A percentile compares a stretch with the other conserved stretches of the same genome.
Evolutionary conservation across 1,140 invertebrate genomes (phyloP).

Genomic region (Vanessa atalanta): DNA sequence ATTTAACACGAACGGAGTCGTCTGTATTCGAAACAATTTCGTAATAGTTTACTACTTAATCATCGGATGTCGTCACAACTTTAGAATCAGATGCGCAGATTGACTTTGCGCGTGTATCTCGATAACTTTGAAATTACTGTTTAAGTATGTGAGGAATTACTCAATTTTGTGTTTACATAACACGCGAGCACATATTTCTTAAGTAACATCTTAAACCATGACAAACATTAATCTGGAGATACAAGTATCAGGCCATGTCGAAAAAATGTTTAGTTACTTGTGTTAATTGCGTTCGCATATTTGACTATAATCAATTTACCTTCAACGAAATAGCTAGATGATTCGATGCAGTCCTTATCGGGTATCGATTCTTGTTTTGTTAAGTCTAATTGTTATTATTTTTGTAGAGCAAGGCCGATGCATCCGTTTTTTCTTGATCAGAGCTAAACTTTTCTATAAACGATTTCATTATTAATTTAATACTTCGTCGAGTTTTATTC

Average conservation of each 20-base stretch:
- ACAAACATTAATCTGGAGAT: not conserved
- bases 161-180: not conserved
- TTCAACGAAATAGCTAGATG: not conserved
- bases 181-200: not conserved
- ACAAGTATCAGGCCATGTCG: too few relatives aligned
- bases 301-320: not conserved
- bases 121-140: slow-evolving; percentile 4
- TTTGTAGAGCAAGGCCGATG: slow-evolving; percentile 69
- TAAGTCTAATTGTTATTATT: slow-evolving; percentile 66
- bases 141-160: not conserved
- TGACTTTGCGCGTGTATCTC: slow-evolving; percentile 13
- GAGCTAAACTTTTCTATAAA: not conserved
- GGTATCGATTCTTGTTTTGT: slow-evolving; percentile 29
- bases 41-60: slow-evolving; percentile 26
- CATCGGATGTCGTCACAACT: slow-evolving; percentile 23
- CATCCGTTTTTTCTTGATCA: slow-evolving; percentile 41
- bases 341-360: slow-evolving; percentile 3
- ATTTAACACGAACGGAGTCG: slow-evolving; percentile 9
- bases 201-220: not conserved
- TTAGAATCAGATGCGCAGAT: slow-evolving; percentile 18
- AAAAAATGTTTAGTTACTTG: not conserved
- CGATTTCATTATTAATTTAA: not conserved
- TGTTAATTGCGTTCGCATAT: not conserved
- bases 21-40: slow-evolving; percentile 21
- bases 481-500: not conserved